Conservation (phyloP, 2,113 vertebrate genomes). For the Alethe castanea region DNA sequence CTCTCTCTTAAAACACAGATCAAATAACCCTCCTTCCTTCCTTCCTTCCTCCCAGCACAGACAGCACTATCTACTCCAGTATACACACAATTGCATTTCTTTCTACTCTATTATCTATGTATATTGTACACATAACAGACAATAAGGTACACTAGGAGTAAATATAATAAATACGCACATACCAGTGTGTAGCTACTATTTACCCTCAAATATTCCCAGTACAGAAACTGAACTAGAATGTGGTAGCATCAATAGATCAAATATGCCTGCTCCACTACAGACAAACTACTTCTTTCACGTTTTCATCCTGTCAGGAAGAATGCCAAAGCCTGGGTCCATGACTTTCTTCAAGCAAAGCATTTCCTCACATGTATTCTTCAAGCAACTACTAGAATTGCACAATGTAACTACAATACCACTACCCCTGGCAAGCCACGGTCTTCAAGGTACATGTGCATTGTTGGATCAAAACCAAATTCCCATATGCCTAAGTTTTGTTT, state of each 20-base stretch:
- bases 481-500: not conserved
- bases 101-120: not conserved
- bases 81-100: not conserved
- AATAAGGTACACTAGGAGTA: not conserved
- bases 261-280: not conserved
- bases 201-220: not conserved
- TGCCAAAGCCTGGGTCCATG: not conserved
- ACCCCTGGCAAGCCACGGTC: not conserved
- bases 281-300: not conserved
- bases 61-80: not conserved
- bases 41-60: constrained; percentile 25
- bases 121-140: not conserved
- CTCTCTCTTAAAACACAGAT: constrained; percentile 39
- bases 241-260: not conserved
- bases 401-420: not conserved
- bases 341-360: not conserved
- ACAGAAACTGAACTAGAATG: not conserved
- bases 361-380: not conserved
- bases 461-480: not conserved
- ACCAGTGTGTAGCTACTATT: not conserved
- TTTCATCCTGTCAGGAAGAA: not conserved
- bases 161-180: not conserved
- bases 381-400: not conserved
- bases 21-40: constrained; percentile 30
- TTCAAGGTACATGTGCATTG: not conserved